Conservation (phyloP, 2,797 vertebrate species). For the Balearica regulorum region DNA sequence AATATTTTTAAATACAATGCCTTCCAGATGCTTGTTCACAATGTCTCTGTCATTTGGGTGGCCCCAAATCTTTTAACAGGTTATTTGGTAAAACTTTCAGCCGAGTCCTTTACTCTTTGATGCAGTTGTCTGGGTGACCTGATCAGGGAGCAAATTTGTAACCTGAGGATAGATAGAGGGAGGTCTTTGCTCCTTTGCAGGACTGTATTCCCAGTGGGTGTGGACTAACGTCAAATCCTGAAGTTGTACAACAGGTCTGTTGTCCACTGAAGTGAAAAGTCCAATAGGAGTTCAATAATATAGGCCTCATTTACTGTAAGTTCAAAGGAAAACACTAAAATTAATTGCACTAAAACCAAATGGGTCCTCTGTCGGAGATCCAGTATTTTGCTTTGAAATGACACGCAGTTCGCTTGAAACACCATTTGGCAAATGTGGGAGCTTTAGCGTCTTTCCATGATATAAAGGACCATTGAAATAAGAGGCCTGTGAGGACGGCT, state of each 20-base stretch:
- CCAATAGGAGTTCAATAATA: background rate
- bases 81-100: background rate
- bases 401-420: background rate
- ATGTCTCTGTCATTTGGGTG: background rate
- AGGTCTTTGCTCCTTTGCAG: background rate
- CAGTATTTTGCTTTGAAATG: background rate
- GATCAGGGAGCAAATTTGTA: background rate
- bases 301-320: background rate
- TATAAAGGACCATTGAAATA: background rate
- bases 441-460: background rate
- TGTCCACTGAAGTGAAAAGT: background rate
- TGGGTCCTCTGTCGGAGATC: background rate
- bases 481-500: background rate
- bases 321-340: background rate
- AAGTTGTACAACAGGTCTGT: background rate
- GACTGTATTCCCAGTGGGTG: background rate
- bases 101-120: background rate
- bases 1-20: background rate
- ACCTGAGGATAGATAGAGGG: background rate
- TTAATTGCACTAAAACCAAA: background rate
- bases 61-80: background rate
- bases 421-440: background rate
- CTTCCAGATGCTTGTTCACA: background rate
- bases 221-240: background rate
- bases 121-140: background rate